Conservation (phyloP, 2,113 vertebrate genomes). For the Mixornis gularis region DNA sequence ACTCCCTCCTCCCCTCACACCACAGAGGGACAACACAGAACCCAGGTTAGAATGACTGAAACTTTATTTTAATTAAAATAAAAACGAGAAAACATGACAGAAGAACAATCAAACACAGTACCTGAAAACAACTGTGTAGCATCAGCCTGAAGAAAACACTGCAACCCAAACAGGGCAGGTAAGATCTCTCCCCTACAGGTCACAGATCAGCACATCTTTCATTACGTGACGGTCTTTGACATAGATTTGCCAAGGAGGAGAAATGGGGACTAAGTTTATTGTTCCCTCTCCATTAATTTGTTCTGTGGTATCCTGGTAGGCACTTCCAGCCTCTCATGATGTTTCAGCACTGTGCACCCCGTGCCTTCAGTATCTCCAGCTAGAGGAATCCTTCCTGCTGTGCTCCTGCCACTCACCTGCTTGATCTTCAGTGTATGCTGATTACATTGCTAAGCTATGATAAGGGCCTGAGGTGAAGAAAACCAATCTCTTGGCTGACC, state of each 20-base stretch:
- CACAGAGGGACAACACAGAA: constrained; percentile 42
- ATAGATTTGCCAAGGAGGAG: background rate
- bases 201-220: background rate
- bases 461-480: background rate
- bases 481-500: background rate
- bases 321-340: background rate
- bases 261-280: background rate
- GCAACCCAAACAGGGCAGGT: background rate
- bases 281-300: background rate
- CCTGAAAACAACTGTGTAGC: background rate
- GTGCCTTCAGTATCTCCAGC: background rate
- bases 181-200: background rate
- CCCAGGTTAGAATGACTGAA: background rate
- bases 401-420: background rate
- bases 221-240: background rate
- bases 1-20: background rate
- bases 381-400: background rate
- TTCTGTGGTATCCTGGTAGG: background rate
- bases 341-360: background rate
- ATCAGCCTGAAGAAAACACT: background rate
- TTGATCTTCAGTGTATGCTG: background rate
- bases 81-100: constrained; percentile 9
- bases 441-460: background rate
- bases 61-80: constrained; percentile 9
- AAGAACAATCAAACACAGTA: constrained; percentile 14